Evolutionary conservation across 2,888 invertebrate species (phyloP), one percentile per base, ranked within the genome.

Genomic region (Julus scandinavius): DNA sequence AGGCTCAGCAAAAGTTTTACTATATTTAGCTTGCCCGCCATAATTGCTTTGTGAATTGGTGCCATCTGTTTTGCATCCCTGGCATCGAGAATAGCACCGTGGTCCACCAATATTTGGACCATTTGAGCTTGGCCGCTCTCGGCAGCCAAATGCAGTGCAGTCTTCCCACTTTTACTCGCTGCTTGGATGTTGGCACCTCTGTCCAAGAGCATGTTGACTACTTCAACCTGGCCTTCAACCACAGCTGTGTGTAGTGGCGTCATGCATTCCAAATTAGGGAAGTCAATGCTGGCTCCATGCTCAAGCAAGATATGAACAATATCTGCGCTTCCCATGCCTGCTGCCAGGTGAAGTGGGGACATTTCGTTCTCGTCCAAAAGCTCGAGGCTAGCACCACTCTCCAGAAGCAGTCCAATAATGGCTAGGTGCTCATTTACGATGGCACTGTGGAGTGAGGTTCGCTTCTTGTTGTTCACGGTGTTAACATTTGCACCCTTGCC

Each of bases 211-310:
- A 49, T 80, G 29, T n/a, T 45, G 45, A 80, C 87, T 2, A 45
- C 45, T 41, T 87, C 87, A 4, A 29, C 41, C 6, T 83, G 41
- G 7, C 80, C 80, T 49, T 72, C 50, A 11, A 41, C 17, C 2
- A 83, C 83, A 5, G 87, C 87, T 3, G 41, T 80, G 41, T 80
- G 72, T 9, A 87, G 49, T 2, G 87, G 83, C 13, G 87, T 80
- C 41, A 11, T 41, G 40, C 40, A 38, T 7, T n/a, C 40, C n/a
- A 1, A 11, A 45, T 72, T 49, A 17, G n/a, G 2, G 11, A n/a
- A 72, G 40, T 87, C 15, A 29, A 87, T 50, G 20, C 89, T 91
- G 91, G 88, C 91, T 90, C 87, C 87, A 20, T 87, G 41, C n/a
- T 63, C 87, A 9, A 87, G 83, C 80, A 87, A 17, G 3, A 83